Base-by-base conservation (phyloP, 64 coral and sea anemone genomes). In the Actinia tenebrosa region DNA sequence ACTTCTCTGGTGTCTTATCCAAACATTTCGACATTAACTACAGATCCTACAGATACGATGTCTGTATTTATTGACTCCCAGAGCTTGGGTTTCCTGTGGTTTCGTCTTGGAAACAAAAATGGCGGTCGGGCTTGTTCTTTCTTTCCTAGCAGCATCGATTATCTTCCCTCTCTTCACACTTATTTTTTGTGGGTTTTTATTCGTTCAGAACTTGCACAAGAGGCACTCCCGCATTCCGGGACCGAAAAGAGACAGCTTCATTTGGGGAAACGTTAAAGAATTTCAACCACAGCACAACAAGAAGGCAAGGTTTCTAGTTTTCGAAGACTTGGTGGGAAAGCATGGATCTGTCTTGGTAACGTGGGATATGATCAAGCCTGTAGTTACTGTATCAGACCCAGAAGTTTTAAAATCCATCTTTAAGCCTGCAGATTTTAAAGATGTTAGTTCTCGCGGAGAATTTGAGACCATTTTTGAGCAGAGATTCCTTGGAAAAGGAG, bases 181-280 rank as follows among this genome's bases (percentile, higher is more conserved):
- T 25, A 19, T 85, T 27, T 61, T 85, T 43, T 85, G 83, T 42
- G 83, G 54, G 4, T 30, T 85, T 37, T 45, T 85, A 9, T 54
- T 85, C 30, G 19, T 85, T 62, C 83, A 85, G 30, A 44, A 85
- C 23, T 56, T 85, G 17, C 53, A 60, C 52, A 85, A 85, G 55
- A 61, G 42, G 17, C 63, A 85, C 23, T 9, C 19, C 5, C 83
- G 30, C 1, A 85, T 85, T 20, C 83, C 83, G 43, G 83, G 83
- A 7, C 83, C 83, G 16, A 19, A 59, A 9, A 59, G 19, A 64
- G 83, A 61, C 22, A 64, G 56, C 54, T 85, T 85, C 54, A 85
- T 85, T 46, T 85, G 83, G 83, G 83, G 83, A 85, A 85, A 85
- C 56, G 13, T 5, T 16, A 85, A 56, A 44, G 56, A 26, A 9